phyloP scores from a whole-genome alignment of 2,113 vertebrate genomes.

The Brachionichthys hirsutus region DNA sequence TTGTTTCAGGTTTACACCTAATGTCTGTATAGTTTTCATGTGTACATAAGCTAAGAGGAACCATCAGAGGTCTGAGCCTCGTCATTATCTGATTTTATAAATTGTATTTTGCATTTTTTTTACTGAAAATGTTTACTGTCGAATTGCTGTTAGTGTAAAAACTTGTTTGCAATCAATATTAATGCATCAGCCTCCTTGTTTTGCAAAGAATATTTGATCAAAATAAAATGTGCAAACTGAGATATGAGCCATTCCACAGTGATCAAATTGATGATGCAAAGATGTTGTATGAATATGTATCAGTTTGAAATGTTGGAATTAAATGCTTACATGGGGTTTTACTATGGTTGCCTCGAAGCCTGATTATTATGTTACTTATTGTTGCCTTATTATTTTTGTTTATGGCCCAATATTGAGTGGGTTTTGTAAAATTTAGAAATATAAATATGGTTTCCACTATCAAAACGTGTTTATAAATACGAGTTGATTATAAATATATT shows the following conservation, averaged over 20 bases:
- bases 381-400: no score
- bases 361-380: no score
- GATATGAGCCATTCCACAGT: background rate
- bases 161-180: constrained; percentile 9
- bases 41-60: constrained; percentile 20
- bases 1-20: constrained; percentile 5
- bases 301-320: background rate
- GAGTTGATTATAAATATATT: no score
- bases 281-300: background rate
- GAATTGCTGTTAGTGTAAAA: constrained; percentile 22
- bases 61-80: constrained; percentile 27
- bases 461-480: no score
- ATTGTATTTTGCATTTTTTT: constrained; percentile 23
- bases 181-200: constrained; percentile 27
- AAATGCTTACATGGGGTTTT: background rate
- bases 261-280: background rate
- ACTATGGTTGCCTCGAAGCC: no score
- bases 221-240: constrained; percentile 37
- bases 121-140: constrained; percentile 23
- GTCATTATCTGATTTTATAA: constrained; percentile 31
- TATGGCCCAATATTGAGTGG: no score
- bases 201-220: constrained; percentile 44
- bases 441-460: no score
- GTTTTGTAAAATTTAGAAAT: no score
- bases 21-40: constrained; percentile 13